These are phyloP conservation scores for Ambastaia sidthimunki DNA, from an alignment of 2,797 vertebrate species.

Conservation along the genomic window DNA sequence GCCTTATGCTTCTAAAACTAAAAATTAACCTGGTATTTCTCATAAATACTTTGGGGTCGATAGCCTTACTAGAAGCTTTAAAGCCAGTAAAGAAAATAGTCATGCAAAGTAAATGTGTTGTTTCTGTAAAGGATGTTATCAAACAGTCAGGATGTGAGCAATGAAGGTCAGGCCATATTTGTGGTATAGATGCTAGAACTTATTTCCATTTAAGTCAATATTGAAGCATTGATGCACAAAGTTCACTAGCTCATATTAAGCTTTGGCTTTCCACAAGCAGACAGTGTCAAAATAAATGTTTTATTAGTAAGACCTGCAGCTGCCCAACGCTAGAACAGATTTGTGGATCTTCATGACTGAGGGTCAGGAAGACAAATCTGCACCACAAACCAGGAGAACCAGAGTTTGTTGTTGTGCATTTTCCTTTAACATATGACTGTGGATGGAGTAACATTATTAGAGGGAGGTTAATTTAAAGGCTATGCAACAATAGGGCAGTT, in stretches of 20 bases:
- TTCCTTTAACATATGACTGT: conserved; percentile 15
- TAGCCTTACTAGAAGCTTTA: conserved; percentile 42
- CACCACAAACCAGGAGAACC: conserved; percentile 17
- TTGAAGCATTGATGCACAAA: background rate
- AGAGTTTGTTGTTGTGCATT: background rate
- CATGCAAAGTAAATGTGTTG: background rate
- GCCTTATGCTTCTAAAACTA: conserved; percentile 47
- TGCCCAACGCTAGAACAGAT: background rate
- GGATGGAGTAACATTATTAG: conserved; percentile 10
- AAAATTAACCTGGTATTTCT: conserved; percentile 32
- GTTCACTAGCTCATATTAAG: conserved; percentile 9
- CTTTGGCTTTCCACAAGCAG: conserved; percentile 3
- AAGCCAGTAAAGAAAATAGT: conserved; percentile 9
- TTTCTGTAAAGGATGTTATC: background rate
- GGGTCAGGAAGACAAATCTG: background rate
- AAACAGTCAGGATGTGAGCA: background rate
- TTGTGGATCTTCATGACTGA: conserved; percentile 1
- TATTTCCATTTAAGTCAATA: background rate
- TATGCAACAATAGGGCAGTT: conserved; percentile 52
- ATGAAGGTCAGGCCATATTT: conserved; percentile 23
- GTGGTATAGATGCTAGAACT: background rate
- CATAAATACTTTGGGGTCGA: conserved; percentile 3
- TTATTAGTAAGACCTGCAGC: background rate
- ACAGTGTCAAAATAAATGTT: background rate
- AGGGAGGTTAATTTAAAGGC: conserved; percentile 49